Evolutionary conservation across 2,888 invertebrate genomes (phyloP), one percentile per base, ranked within the genome.

Genomic region (Parochlus steinenii): DNA sequence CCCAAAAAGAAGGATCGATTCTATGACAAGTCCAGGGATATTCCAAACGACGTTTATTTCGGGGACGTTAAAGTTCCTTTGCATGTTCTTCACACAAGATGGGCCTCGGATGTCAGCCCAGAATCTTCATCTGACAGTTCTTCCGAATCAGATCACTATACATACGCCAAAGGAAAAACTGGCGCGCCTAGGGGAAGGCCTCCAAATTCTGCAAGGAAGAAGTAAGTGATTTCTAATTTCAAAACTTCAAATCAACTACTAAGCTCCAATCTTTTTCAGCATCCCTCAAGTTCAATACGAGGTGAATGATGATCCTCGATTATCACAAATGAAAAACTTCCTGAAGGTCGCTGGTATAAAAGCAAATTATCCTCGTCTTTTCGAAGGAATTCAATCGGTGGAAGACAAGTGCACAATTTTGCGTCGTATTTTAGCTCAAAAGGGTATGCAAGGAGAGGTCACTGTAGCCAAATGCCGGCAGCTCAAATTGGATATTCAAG

Each of bases 11-110:
- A 17, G 15, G 31, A 31, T 37, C 31, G 37, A 11, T 31, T 37
- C 11, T 31, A 37, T 20, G 37, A 37, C 22, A 11, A 25, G 19
- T 31, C 37, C 3, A 23, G 37, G 16, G 24, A 31, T 20, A 27
- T 37, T 15, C 37, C 37, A 26, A 31, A 37, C 18, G 31, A 31
- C 20, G 23, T 37, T 6, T 37, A 37, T 20, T 37, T 37, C 27
- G 37, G 37, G 6, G 37, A 37, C 17, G 37, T 37, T 5, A 27
- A 30, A 7, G 34, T 34, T 28, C 34, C 34, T 16, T 23, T 34
- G 2, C 34, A 34, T 34, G 28, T 34, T 6, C 28, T 34, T 4
- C 34, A 34, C 11, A 28, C 34, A 20, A 12, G 28, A 34, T 34
- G 34, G 34, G 26, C 22, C 23, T 33, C 25, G 4, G 26, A 25